Evolutionary conservation across 1,140 invertebrate species (phyloP).

Genomic region (Pogonomyrmex californicus): DNA sequence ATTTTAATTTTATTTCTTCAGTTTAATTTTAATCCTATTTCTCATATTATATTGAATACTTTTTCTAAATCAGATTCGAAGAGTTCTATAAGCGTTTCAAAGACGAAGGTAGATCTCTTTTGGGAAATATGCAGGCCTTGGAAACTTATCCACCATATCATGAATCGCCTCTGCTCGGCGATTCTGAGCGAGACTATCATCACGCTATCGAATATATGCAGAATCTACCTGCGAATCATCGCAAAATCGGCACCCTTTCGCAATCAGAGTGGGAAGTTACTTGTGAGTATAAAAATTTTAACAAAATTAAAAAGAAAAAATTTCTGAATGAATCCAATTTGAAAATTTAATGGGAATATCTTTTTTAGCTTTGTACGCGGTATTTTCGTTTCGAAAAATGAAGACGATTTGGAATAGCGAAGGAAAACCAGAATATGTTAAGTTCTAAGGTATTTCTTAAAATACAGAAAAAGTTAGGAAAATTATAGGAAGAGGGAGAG

Average conservation of each 20-base stretch:
- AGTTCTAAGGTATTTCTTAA: conserved; percentile 56
- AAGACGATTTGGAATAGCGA: conserved; percentile 89
- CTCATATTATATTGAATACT: background rate
- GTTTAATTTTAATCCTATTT: background rate
- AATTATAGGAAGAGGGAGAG: too few relatives aligned
- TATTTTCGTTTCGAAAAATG: conserved; percentile 94
- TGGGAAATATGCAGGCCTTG: conserved; percentile 90
- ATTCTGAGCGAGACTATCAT: conserved; percentile 90
- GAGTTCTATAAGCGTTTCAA: conserved; percentile 92
- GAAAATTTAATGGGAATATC: conserved; percentile 65
- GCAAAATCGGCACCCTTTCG: conserved; percentile 93
- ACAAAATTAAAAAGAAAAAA: conserved; percentile 30
- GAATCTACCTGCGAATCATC: conserved; percentile 81
- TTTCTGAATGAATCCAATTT: conserved; percentile 16
- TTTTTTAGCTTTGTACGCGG: conserved; percentile 93
- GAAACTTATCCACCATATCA: conserved; percentile 88
- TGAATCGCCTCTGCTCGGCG: conserved; percentile 88
- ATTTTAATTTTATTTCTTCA: background rate
- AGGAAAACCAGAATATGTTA: conserved; percentile 88
- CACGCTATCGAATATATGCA: conserved; percentile 90
- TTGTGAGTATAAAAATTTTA: conserved; percentile 89
- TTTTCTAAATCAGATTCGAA: conserved; percentile 91
- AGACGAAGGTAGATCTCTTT: conserved; percentile 85
- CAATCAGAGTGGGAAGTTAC: conserved; percentile 97
- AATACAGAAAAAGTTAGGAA: conserved; percentile 25